A percentile compares a stretch with the other conserved stretches of the same genome.
Conservation (phyloP, 92 coral and sea anemone genomes). For the Paramuricea clavata region DNA sequence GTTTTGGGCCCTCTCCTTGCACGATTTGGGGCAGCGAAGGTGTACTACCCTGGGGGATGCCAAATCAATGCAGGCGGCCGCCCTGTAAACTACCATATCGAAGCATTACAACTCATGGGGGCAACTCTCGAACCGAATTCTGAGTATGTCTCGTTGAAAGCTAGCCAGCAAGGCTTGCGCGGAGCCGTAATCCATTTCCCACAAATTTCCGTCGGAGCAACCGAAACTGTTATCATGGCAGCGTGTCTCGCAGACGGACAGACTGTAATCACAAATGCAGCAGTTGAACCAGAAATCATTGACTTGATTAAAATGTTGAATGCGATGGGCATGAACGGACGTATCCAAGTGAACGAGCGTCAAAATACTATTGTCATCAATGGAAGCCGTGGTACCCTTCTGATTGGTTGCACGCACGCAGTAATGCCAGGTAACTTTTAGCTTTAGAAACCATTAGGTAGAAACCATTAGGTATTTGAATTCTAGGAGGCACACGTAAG, state of each 20-base stretch:
- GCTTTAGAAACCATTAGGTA: no score
- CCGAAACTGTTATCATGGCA: constrained; percentile 71
- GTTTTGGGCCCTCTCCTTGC: constrained; percentile 61
- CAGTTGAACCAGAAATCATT: constrained; percentile 66
- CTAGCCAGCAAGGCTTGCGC: constrained; percentile 21
- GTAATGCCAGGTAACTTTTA: constrained; percentile 28
- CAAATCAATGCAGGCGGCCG: constrained; percentile 40
- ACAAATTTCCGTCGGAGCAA: constrained; percentile 67
- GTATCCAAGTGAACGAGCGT: constrained; percentile 9
- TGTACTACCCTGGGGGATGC: constrained; percentile 59
- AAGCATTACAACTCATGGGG: constrained; percentile 57
- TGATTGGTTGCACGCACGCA: constrained; percentile 49
- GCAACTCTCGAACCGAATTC: background rate
- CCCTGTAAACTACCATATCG: constrained; percentile 51
- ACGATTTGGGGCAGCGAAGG: constrained; percentile 45
- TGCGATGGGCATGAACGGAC: constrained; percentile 71
- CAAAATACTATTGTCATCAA: constrained; percentile 21
- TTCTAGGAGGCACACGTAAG: no score
- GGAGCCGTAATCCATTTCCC: constrained; percentile 30
- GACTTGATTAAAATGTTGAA: constrained; percentile 61
- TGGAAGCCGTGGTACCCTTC: constrained; percentile 28
- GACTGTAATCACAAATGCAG: constrained; percentile 67
- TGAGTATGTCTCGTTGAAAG: background rate
- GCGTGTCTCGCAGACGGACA: constrained; percentile 64
- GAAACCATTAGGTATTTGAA: no score